Percentiles rank a stretch among this genome's conserved stretches.
phyloP scores from a whole-genome alignment of 2,797 vertebrate species.

The Gymnopithys bicolor region DNA sequence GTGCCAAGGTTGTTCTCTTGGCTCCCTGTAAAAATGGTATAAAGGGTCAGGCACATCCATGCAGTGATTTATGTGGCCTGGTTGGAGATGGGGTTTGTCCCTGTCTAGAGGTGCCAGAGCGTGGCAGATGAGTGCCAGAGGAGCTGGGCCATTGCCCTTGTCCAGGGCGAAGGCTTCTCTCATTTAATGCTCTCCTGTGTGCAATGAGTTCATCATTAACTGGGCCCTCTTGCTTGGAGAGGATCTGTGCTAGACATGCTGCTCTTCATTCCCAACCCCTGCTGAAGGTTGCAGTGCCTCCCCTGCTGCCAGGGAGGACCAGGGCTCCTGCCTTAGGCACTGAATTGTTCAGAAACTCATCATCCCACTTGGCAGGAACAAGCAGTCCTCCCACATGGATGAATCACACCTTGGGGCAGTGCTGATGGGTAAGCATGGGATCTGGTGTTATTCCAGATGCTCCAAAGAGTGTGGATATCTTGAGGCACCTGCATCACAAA shows the following conservation, averaged over 20 bases:
- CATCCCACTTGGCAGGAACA: neutral
- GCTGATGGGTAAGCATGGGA: accelerated
- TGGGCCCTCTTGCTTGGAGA: neutral
- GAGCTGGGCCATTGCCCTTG: neutral
- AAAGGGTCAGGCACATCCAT: neutral
- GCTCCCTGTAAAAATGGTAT: neutral
- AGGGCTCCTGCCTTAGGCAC: neutral
- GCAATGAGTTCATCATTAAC: neutral
- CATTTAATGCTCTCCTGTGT: neutral
- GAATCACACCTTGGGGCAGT: neutral
- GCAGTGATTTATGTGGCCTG: neutral
- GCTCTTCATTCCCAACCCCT: neutral
- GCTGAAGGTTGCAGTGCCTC: neutral
- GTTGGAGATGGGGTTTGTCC: neutral
- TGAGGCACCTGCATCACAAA: accelerated
- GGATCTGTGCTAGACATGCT: neutral
- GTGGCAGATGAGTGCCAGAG: accelerated
- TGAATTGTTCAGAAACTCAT: neutral
- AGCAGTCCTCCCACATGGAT: neutral
- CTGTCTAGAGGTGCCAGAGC: neutral
- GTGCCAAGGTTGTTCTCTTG: neutral
- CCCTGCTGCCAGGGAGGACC: neutral
- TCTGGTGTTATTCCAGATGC: neutral
- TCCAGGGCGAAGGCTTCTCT: neutral
- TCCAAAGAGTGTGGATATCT: neutral